phyloP scores from a whole-genome alignment of 2,113 vertebrate genomes.

The Crotalus horridus region DNA sequence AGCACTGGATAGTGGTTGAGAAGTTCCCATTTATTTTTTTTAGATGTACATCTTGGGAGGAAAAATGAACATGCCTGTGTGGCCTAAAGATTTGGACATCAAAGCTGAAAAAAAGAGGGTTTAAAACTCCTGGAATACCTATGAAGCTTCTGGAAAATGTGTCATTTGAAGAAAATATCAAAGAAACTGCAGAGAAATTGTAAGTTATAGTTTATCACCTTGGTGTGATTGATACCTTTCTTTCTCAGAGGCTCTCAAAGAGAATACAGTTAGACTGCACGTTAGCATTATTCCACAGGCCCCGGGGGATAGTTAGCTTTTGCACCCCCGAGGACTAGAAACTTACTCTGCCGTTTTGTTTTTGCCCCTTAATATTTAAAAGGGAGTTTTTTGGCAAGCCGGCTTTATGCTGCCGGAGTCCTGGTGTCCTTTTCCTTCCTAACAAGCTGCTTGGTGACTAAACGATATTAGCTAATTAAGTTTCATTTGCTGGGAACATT shows the following conservation, averaged over 20 bases:
- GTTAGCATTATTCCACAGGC: not conserved
- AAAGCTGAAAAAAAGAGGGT: not conserved
- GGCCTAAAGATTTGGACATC: not conserved
- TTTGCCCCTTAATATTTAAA: not conserved
- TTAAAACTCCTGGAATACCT: not conserved
- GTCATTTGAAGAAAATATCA: not conserved
- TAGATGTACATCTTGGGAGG: not conserved
- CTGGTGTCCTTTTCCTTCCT: not conserved
- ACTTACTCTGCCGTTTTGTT: not conserved
- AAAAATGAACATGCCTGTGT: not conserved
- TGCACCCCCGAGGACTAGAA: not conserved
- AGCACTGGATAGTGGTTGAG: not conserved
- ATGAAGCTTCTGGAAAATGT: not conserved
- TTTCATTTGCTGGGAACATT: not conserved
- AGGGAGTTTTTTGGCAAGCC: not conserved
- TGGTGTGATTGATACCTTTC: not conserved
- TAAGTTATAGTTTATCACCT: not conserved
- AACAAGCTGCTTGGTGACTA: not conserved
- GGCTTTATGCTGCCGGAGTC: not conserved
- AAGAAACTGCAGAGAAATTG: not conserved
- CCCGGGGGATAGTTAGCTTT: not conserved
- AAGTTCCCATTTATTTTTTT: not conserved
- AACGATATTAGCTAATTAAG: slow-evolving; percentile 7
- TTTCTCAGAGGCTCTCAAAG: not conserved
- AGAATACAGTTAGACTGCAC: not conserved